These are phyloP conservation scores for Ormyrus labotus DNA, from an alignment of 2,888 invertebrate genomes.

Conservation along the genomic window DNA sequence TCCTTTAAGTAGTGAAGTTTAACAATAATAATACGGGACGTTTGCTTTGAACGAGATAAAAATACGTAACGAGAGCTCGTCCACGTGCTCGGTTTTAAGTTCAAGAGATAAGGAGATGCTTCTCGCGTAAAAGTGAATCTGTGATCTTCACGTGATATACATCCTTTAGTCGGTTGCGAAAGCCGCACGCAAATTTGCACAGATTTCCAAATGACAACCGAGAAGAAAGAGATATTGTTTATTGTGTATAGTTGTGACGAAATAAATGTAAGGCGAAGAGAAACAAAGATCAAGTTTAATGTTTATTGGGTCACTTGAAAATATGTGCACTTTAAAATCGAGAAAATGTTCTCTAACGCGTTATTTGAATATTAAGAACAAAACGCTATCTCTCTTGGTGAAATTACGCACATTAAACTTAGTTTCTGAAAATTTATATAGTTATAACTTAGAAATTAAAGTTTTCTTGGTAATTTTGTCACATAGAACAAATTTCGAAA, in stretches of 20 bases:
- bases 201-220: neutral
- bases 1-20: neutral
- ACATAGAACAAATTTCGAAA: too few relatives aligned
- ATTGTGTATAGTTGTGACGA: neutral
- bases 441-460: too few relatives aligned
- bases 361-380: too few relatives aligned
- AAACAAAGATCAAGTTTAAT: neutral
- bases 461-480: too few relatives aligned
- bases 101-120: neutral
- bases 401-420: too few relatives aligned
- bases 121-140: slow-evolving; percentile 1
- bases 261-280: neutral
- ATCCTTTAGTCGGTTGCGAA: slow-evolving; percentile 2
- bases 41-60: too few relatives aligned
- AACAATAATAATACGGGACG: too few relatives aligned
- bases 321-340: neutral
- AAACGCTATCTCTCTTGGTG: too few relatives aligned
- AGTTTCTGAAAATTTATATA: too few relatives aligned
- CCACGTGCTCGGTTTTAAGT: slow-evolving; percentile 15
- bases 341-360: too few relatives aligned
- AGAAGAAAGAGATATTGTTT: neutral
- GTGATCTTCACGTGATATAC: slow-evolving; percentile 9
- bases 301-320: neutral
- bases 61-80: slow-evolving; percentile 9
- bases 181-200: slow-evolving; percentile 9